Evolutionary conservation across 2,113 vertebrate genomes (phyloP).

Genomic region (Heliornis fulica): DNA sequence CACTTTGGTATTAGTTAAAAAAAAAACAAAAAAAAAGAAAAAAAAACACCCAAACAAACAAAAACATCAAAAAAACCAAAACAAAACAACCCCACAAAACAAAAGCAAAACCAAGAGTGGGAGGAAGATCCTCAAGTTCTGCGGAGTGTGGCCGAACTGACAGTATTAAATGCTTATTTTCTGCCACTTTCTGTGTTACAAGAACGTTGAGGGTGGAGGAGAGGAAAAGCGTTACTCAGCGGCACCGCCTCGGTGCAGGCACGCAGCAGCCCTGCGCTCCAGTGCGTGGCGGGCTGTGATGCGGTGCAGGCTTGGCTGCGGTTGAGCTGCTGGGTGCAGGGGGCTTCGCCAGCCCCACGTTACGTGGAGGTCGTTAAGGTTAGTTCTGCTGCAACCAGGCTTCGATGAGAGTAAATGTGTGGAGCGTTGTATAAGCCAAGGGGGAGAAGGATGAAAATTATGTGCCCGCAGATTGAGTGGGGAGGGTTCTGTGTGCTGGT

Average conservation of each 20-base stretch:
- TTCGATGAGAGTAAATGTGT: not conserved
- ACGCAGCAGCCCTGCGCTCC: rapidly evolving
- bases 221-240: not conserved
- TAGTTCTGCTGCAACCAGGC: not conserved
- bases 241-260: not conserved
- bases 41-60: no score
- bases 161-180: not conserved
- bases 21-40: not conserved
- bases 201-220: not conserved
- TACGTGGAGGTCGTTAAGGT: not conserved
- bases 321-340: not conserved
- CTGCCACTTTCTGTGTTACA: not conserved
- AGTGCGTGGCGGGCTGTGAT: rapidly evolving
- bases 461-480: not conserved
- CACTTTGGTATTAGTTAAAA: not conserved
- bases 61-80: not conserved
- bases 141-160: not conserved
- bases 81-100: not conserved
- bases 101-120: not conserved
- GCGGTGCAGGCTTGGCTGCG: rapidly evolving
- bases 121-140: not conserved
- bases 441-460: not conserved
- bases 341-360: not conserved
- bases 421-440: not conserved
- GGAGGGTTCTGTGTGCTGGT: not conserved